A percentile compares a stretch with the other conserved stretches of the same genome.
These are phyloP conservation scores for Phrynocephalus guinanensis DNA, from an alignment of 2,797 vertebrate genomes.

Conservation along the genomic window DNA sequence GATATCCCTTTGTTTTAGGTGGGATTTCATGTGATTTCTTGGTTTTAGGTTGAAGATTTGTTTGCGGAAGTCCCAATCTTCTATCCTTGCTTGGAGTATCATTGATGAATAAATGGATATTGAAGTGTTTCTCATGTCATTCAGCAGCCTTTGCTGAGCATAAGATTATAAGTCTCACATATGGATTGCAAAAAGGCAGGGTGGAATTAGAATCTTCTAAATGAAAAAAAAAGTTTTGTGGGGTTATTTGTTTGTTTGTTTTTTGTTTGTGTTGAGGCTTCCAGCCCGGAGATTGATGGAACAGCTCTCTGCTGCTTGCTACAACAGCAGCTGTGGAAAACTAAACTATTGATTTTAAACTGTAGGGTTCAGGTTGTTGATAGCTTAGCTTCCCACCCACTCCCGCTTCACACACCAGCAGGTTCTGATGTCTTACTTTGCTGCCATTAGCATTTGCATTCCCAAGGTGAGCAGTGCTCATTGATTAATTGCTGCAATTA, in stretches of 20 bases:
- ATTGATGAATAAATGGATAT: too few relatives aligned
- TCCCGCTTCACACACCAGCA: background rate
- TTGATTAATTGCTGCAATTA: constrained; percentile 41
- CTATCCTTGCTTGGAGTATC: too few relatives aligned
- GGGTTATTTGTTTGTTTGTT: background rate
- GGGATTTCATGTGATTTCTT: too few relatives aligned
- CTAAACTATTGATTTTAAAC: constrained; percentile 23
- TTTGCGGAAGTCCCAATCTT: too few relatives aligned
- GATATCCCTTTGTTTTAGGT: too few relatives aligned
- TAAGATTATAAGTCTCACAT: too few relatives aligned
- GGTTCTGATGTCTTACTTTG: constrained; percentile 21
- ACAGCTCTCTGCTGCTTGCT: constrained; percentile 3
- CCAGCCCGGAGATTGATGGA: background rate
- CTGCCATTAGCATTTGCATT: constrained; percentile 16
- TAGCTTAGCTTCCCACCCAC: background rate
- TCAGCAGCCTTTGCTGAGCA: too few relatives aligned
- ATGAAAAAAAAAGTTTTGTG: background rate
- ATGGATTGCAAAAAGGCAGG: too few relatives aligned
- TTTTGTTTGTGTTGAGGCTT: background rate
- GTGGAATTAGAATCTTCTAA: background rate
- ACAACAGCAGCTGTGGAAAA: constrained; percentile 13
- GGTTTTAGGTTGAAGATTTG: too few relatives aligned
- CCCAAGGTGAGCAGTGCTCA: background rate
- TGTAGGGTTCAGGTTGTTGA: background rate
- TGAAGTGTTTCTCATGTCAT: too few relatives aligned